Evolutionary conservation across 2,888 invertebrate species (phyloP), one percentile per base, ranked within the genome.

Genomic region (Aporophyla lueneburgensis): DNA sequence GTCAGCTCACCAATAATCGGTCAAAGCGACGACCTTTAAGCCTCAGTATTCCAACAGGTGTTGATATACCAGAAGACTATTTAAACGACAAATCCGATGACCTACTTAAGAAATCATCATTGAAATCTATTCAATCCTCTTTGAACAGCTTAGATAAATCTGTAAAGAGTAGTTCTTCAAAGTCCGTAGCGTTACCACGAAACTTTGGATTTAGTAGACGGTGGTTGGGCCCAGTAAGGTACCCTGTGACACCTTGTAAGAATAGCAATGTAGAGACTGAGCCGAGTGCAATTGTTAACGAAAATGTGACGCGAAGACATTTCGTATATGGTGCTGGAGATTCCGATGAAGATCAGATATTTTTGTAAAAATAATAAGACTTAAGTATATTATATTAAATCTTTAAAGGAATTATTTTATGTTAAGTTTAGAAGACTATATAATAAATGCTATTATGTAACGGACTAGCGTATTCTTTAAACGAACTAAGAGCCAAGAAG

Each of bases 221-320:
- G 84, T 97, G 97, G 97, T 88, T 97, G 67, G 97, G 97, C 1
- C 97, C 97, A 33, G 97, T 97, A 0, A 93, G 96, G 83, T 97
- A 97, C 91, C 97, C 97, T 5, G 97, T 97, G 10, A 97, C 97
- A 53, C 97, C 97, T 61, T 96, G 97, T 73, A 97, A 97, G 88
- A 96, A 95, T 83, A 94, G 90, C 73, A 93, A 91, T 84, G 85
- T 87, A 68, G 70, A 87, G 75, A 87, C 90, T 74, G 91, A 91
- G 53, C 81, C 89, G 46, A 91, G 93, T 93, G 94, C 93, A 93
- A 93, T 94, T 59, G 88, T 88, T 62, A 92, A 93, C 66, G 93
- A 93, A 77, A 94, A 94, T 90, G 92, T 96, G 70, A 92, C 94
- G 43, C 93, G 93, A 82, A 94, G 93, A 92, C 96, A 96, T 92